These are phyloP conservation scores for Brienomyrus brachyistius DNA, from an alignment of 2,113 vertebrate genomes.

Conservation along the genomic window DNA sequence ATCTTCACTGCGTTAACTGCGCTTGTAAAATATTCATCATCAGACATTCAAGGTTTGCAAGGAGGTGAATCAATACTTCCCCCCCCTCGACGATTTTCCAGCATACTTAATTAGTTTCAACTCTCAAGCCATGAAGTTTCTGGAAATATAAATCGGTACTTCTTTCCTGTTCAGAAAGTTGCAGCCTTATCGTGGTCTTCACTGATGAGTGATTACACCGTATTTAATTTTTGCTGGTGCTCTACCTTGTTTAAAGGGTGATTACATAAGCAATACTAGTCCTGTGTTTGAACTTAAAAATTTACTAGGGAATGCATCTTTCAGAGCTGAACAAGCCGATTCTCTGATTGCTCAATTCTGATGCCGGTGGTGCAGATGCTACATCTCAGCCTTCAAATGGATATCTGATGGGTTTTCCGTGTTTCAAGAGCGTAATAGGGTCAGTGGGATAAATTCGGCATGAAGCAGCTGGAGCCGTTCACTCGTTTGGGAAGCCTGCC, in stretches of 20 bases:
- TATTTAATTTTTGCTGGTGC: neutral
- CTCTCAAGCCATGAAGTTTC: slow-evolving; percentile 65
- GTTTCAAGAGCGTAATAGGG: slow-evolving; percentile 7
- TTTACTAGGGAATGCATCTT: neutral
- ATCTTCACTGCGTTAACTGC: slow-evolving; percentile 66
- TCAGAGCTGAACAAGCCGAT: neutral
- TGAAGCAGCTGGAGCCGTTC: neutral
- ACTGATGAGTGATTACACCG: neutral
- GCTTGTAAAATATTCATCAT: slow-evolving; percentile 77
- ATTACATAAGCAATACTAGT: neutral
- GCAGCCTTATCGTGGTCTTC: neutral
- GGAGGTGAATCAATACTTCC: slow-evolving; percentile 58
- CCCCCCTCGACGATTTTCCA: slow-evolving; percentile 59
- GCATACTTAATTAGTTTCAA: slow-evolving; percentile 65
- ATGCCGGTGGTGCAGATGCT: neutral
- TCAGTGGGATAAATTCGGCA: neutral
- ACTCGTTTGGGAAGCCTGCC: neutral
- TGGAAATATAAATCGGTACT: slow-evolving; percentile 58
- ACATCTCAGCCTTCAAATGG: neutral
- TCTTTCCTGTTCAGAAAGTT: slow-evolving; percentile 13
- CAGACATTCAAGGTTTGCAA: slow-evolving; percentile 34
- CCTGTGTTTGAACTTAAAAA: neutral
- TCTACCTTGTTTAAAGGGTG: neutral
- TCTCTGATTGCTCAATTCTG: neutral
- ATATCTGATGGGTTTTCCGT: neutral